These are phyloP conservation scores for Hoplostethus mediterraneus DNA, from an alignment of 2,797 vertebrate genomes.

Conservation along the genomic window DNA sequence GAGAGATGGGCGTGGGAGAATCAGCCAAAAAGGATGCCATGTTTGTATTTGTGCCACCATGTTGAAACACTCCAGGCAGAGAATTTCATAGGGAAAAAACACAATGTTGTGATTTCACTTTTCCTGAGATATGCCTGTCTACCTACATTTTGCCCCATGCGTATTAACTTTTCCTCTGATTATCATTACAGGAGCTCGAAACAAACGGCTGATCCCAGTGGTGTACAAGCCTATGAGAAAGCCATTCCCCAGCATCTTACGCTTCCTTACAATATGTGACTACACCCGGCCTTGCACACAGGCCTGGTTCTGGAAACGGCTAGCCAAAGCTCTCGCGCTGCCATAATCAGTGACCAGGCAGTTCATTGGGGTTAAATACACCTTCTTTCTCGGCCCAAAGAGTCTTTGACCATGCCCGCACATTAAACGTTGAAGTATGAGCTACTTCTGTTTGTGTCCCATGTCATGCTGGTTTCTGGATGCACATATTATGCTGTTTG, in stretches of 20 bases:
- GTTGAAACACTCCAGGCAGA: no score
- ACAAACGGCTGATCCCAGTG: conserved; percentile 94
- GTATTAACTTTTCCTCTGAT: not conserved
- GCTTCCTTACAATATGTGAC: conserved; percentile 95
- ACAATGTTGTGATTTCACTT: not conserved
- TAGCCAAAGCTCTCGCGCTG: conserved; percentile 85
- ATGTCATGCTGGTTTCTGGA: conserved; percentile 6
- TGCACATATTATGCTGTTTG: not conserved
- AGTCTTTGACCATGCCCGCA: conserved; percentile 12
- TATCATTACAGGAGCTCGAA: conserved; percentile 86
- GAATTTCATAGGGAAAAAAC: no score
- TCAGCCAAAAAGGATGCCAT: no score
- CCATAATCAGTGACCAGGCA: conserved; percentile 38
- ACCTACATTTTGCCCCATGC: not conserved
- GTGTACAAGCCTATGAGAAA: conserved; percentile 92
- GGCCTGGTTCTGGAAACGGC: conserved; percentile 94
- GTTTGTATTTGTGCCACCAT: no score
- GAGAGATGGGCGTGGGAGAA: no score
- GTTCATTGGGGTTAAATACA: conserved; percentile 3
- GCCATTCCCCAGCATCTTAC: conserved; percentile 93
- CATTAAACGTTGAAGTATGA: conserved; percentile 4
- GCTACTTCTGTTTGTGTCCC: conserved; percentile 11
- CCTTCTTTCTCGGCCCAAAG: conserved; percentile 25
- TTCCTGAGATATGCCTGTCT: not conserved
- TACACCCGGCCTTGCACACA: conserved; percentile 94